Conservation (phyloP, 2,113 vertebrate species). For the Dryoscopus gambensis region DNA sequence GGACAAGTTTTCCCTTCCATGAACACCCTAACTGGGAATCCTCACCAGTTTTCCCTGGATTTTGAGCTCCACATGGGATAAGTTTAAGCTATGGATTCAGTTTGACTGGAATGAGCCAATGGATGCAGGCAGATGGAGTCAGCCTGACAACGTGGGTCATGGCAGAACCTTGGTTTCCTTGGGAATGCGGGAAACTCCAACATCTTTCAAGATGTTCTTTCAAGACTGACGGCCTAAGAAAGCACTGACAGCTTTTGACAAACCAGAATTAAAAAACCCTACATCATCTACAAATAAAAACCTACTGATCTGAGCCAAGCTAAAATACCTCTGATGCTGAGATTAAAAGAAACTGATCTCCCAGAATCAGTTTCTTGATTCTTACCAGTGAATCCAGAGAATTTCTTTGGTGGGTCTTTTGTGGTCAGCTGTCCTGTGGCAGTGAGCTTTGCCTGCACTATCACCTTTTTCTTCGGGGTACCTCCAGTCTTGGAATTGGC, state of each 20-base stretch:
- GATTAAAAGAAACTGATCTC: neutral
- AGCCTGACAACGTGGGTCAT: neutral
- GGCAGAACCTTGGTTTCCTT: neutral
- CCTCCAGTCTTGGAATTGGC: slow-evolving; percentile 80
- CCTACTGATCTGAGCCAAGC: neutral
- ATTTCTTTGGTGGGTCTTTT: slow-evolving; percentile 84
- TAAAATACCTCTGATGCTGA: neutral
- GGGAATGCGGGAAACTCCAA: neutral
- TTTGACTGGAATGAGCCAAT: neutral
- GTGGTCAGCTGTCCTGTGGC: slow-evolving; percentile 71
- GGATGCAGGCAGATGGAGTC: neutral
- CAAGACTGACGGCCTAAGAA: neutral
- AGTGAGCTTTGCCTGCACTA: slow-evolving; percentile 84
- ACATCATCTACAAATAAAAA: neutral
- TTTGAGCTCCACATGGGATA: neutral
- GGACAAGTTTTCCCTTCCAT: neutral
- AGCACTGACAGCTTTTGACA: neutral
- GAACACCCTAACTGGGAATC: neutral
- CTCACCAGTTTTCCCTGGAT: neutral
- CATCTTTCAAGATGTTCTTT: neutral
- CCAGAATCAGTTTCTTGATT: neutral
- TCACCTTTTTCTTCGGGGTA: slow-evolving; percentile 88
- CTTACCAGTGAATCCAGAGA: slow-evolving; percentile 93
- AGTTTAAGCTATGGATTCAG: rapidly evolving
- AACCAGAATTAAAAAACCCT: neutral